These are phyloP conservation scores for Arctocebus calabarensis DNA, from an alignment of 2,797 vertebrate genomes.

Conservation along the genomic window DNA sequence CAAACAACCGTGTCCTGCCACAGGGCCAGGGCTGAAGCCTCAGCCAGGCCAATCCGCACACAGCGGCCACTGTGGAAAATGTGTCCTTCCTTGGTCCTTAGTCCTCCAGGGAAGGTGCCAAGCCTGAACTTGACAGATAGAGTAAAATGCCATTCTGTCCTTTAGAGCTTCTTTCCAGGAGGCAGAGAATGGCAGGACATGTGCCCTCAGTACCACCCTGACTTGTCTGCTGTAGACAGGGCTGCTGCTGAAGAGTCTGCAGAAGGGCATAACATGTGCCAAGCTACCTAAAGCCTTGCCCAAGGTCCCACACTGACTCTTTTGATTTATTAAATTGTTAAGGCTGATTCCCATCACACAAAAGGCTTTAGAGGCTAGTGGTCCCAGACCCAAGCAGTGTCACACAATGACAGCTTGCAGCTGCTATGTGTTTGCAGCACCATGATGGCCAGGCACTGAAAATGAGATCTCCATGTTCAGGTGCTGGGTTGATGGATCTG, in stretches of 20 bases:
- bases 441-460: neutral
- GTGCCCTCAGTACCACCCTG: neutral
- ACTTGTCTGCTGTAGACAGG: neutral
- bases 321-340: neutral
- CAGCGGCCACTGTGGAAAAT: neutral
- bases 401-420: neutral
- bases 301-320: neutral
- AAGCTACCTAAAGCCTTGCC: neutral
- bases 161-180: neutral
- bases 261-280: neutral
- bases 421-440: neutral
- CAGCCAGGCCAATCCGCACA: neutral
- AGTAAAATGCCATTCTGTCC: neutral
- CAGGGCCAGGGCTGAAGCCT: neutral
- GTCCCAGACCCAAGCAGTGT: neutral
- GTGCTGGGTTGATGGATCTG: neutral
- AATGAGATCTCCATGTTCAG: neutral
- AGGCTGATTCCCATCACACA: neutral
- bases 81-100: neutral
- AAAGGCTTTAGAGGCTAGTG: neutral
- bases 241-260: neutral
- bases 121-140: neutral
- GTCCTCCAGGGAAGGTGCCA: neutral
- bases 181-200: neutral
- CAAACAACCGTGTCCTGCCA: conserved; percentile 14